These are phyloP conservation scores for Pterostichus niger DNA, from an alignment of 2,888 invertebrate genomes.

Conservation along the genomic window DNA sequence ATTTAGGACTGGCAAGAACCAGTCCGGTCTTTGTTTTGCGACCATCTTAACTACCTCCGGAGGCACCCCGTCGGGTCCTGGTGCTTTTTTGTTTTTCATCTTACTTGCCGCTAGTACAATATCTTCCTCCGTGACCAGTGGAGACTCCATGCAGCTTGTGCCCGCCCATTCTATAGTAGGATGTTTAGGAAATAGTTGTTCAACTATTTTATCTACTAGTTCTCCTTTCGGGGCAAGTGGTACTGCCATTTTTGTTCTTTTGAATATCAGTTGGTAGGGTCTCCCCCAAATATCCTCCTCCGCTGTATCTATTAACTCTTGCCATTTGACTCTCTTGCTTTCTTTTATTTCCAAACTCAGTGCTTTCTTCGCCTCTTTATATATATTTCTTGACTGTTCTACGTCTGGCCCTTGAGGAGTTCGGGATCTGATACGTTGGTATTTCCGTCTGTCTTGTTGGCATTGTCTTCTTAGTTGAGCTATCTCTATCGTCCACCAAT, in stretches of 20 bases:
- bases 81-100: conserved; percentile 68
- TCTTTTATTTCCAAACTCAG: background rate
- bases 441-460: background rate
- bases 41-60: conserved; percentile 68
- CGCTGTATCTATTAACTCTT: background rate
- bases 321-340: background rate
- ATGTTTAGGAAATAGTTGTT: no score
- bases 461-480: background rate
- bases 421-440: background rate
- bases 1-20: conserved; percentile 61
- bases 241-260: background rate
- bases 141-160: background rate
- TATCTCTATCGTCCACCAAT: background rate
- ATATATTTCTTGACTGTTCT: background rate
- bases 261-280: background rate
- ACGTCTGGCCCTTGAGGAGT: background rate
- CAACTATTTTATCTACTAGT: background rate
- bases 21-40: conserved; percentile 55
- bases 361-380: background rate
- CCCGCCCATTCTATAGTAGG: no score
- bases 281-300: conserved; percentile 13
- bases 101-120: conserved; percentile 57
- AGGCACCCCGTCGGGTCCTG: conserved; percentile 69
- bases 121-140: conserved; percentile 64
- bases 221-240: no score